Base-by-base conservation (phyloP, 2,113 vertebrate species). In the Ammodytes dubius region DNA sequence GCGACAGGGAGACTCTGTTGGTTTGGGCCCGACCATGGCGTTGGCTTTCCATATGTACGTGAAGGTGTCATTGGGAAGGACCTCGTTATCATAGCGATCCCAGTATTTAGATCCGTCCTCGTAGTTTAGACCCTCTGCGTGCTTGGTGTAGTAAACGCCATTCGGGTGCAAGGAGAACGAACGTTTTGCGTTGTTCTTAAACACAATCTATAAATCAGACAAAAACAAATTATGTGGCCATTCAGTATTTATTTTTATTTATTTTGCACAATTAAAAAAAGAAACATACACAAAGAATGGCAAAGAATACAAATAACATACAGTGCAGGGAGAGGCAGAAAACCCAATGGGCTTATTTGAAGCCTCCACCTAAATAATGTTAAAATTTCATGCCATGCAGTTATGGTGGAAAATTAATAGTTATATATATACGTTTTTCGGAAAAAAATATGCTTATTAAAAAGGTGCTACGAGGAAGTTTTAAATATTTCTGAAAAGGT, bases 131-230 rank as follows among this genome's bases (percentile, higher is more conserved):
- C 93, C 93, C 63, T 94, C 93, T 3, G 81, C 81, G 69, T 75
- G 73, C 79, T 94, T 94, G 40, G 73, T 83, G 12, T 94, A 94
- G 15, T 79, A 19, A 42, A 99, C 96, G 3, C 98, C 98, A 13
- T 99, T 98, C 19, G 97, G 96, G 78, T 99, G 98, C 59, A 99
- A 73, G 9, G 98, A 99, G 88, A 96, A 99, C 0, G 97, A 95
- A 64, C 96, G 96, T 17, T 94, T 96, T 53, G 97, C 98, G 15
- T 96, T 89, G 91, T 99, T 99, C 92, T 92, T 99, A 91, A 99
- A 99, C 75, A 95, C 95, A 85, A 99, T 95, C 98, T 99, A 65
- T 2, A 81, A 50, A 78, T 52, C 1, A 72, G 49, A 54, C n/a
- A n/a, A 84, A 47, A 0, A 82, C 10, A 52, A 3, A 14, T 7